Evolutionary conservation across 2,888 invertebrate genomes (phyloP), one percentile per base, ranked within the genome.

Genomic region (Eristalis intricaria): DNA sequence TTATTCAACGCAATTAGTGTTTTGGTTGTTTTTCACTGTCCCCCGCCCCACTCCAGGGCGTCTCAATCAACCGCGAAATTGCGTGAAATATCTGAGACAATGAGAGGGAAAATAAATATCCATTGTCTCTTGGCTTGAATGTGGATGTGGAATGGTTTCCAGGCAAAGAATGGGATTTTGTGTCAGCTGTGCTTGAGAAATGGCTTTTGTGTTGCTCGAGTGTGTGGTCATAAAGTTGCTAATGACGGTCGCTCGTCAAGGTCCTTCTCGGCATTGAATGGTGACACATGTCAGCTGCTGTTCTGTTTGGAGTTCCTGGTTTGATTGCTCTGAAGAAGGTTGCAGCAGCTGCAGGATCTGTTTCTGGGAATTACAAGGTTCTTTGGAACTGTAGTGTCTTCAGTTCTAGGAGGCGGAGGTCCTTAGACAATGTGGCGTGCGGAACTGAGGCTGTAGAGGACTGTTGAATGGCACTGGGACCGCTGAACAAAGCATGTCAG

Each of bases 31-130:
- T 50, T 66, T 50, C 43, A 29, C n/a, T 13, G n/a, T 5, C 11
- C 8, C 1, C 29, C 15, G 5, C 43, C 15, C 43, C 43, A 2
- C 43, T 15, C n/a, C n/a, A 1, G 4, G 1, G 4, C 26, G 23
- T 58, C 50, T 63, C 63, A 84, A 82, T 83, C 86, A 86, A 83
- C 78, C 86, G 70, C 40, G 40, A 86, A 86, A 79, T 79, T 79
- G 75, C 61, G 75, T 66, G 66, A 56, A 61, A 60, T 80, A 61
- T 32, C 58, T 32, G 76, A 56, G 50, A 80, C 77, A 78, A 74
- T 78, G 56, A 58, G 23, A 15, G 40, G n/a, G 40, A 63, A 69
- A 43, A 26, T 26, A n/a, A 58, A 8, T n/a, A 26, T 26, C 64
- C n/a, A 64, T 64, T 43, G 56, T 70, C 3, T 78, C 60, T 32